Evolutionary conservation across 1,140 invertebrate genomes (phyloP), one percentile per base, ranked within the genome.

Genomic region (Ips nitidus): DNA sequence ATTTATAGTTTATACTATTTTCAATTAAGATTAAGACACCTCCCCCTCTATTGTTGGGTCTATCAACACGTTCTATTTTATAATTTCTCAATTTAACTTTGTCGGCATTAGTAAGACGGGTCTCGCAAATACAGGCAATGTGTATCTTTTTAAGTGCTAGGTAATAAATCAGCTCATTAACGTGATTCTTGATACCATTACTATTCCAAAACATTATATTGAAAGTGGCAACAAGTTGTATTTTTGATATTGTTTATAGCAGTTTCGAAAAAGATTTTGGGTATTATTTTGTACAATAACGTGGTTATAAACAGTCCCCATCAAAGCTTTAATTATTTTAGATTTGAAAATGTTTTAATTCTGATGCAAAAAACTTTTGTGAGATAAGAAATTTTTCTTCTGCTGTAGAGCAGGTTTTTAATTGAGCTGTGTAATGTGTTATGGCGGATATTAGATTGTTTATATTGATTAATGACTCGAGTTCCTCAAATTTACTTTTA

Each of bases 111-210:
- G 45, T 47, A 4, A 47, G n/a, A 5, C 45, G 45, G 45, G 45
- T 47, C 45, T 47, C 45, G 4, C 4, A 4, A 5, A 47, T 47
- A 47, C 4, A 4, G 4, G 45, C 45, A 5, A 47, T 47, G 45
- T 47, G 4, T 5, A 47, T 47, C 4, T 47, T n/a, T n/a, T n/a
- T 47, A n/a, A n/a, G 4, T 47, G 4, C 45, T n/a, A 47, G 45
- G 45, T 47, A 47, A 47, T 47, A n/a, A 47, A 47, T 47, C 4
- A 47, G 45, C 45, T 47, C 45, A 47, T n/a, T n/a, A 4, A 47
- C 4, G n/a, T 47, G 45, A 47, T n/a, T 4, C n/a, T 47, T 47
- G n/a, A 47, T 47, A 5, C 45, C 45, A 47, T 47, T 47, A 5
- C 4, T n/a, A 47, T 47, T 47, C 45, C 45, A 47, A 5, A 5